Percentiles rank a stretch among this genome's conserved stretches.
Evolutionary conservation across 2,113 vertebrate species (phyloP).

Genomic region (Pomatostomus ruficeps): DNA sequence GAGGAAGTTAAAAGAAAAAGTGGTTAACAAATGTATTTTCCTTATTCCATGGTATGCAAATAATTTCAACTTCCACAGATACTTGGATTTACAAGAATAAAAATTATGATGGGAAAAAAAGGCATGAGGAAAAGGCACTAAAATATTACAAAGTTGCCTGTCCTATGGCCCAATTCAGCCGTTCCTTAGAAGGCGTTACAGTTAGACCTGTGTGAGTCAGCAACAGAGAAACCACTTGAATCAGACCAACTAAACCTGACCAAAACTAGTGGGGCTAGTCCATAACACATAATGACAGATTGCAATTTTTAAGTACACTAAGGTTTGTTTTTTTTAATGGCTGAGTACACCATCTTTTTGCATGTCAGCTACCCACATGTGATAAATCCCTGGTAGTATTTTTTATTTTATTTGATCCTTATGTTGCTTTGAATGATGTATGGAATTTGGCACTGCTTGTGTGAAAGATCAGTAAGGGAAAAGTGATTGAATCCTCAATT

Average conservation of each 20-base stretch:
- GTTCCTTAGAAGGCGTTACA: neutral
- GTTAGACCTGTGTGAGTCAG: neutral
- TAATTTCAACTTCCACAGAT: neutral
- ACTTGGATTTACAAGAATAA: neutral
- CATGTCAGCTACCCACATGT: neutral
- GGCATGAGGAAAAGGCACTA: neutral
- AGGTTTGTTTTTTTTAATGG: neutral
- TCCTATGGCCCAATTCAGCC: neutral
- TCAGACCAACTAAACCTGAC: neutral
- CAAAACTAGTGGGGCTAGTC: neutral
- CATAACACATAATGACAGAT: neutral
- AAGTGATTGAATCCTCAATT: neutral
- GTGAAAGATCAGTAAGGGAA: neutral
- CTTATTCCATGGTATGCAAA: neutral
- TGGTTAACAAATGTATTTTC: neutral
- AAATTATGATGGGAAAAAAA: neutral
- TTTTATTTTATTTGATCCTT: neutral
- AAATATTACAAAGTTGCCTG: neutral
- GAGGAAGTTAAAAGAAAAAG: neutral
- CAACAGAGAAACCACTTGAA: neutral
- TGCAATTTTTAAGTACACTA: neutral
- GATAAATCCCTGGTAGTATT: neutral
- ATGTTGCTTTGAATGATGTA: neutral
- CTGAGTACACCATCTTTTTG: neutral
- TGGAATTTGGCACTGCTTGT: neutral